phyloP scores from a whole-genome alignment of 2,888 invertebrate species.

The Hermaeophaga mercurialis region DNA sequence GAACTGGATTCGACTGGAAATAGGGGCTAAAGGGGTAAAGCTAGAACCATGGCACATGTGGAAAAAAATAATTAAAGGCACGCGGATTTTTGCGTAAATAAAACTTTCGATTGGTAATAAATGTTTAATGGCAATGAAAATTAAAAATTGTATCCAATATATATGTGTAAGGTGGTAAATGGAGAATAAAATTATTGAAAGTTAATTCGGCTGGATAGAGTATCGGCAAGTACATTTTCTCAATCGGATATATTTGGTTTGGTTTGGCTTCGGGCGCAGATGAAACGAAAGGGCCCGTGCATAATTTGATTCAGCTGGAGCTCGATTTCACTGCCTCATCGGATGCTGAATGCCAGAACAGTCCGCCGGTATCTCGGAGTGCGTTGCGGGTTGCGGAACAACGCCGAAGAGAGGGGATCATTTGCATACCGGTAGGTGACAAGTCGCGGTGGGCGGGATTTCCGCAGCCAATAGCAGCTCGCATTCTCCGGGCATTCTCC shows the following conservation, averaged over 20 bases:
- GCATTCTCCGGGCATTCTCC: slow-evolving; percentile 49
- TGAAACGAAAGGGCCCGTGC: slow-evolving; percentile 4
- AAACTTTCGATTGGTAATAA: too few relatives aligned
- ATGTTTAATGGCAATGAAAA: too few relatives aligned
- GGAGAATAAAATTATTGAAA: too few relatives aligned
- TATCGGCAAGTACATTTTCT: background rate
- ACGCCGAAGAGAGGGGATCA: slow-evolving; percentile 45
- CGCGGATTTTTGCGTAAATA: too few relatives aligned
- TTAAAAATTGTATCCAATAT: too few relatives aligned
- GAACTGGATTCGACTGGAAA: too few relatives aligned
- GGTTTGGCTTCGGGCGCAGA: background rate
- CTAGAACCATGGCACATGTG: too few relatives aligned
- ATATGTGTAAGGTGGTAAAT: too few relatives aligned
- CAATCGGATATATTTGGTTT: background rate
- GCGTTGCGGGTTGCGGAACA: slow-evolving; percentile 42
- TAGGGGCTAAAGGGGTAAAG: too few relatives aligned
- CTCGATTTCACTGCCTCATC: slow-evolving; percentile 25
- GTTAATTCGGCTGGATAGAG: background rate
- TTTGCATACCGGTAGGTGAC: slow-evolving; percentile 62
- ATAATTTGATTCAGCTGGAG: slow-evolving; percentile 19
- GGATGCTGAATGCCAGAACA: slow-evolving; percentile 39
- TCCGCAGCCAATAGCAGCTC: slow-evolving; percentile 52
- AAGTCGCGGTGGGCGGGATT: slow-evolving; percentile 57
- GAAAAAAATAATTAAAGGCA: too few relatives aligned
- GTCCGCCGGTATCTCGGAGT: slow-evolving; percentile 22